These are phyloP conservation scores for Sphenodon punctatus DNA, from an alignment of 2,797 vertebrate species.

Conservation along the genomic window DNA sequence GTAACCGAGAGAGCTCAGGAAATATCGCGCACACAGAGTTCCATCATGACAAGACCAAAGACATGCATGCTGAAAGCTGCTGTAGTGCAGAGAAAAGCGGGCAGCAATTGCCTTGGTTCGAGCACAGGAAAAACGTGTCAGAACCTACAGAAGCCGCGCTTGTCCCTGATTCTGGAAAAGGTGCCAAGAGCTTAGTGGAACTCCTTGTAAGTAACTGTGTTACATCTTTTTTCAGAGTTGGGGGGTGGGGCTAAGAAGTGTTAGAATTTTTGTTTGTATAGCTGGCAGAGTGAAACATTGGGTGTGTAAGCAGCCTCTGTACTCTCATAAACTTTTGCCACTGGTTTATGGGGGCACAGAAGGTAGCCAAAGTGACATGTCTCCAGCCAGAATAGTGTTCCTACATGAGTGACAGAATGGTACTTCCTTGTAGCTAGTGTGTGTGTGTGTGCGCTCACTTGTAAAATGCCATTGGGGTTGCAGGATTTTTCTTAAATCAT, in stretches of 20 bases:
- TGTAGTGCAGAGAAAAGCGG: constrained; percentile 79
- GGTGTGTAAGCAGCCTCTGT: too few species aligned
- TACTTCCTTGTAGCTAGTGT: not conserved
- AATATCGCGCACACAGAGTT: constrained; percentile 73
- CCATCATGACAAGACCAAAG: constrained; percentile 87
- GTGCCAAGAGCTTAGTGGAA: constrained; percentile 88
- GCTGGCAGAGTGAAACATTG: too few species aligned
- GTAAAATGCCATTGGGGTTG: not conserved
- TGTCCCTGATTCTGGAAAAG: constrained; percentile 76
- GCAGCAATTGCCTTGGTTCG: constrained; percentile 84
- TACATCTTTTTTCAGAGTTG: too few species aligned
- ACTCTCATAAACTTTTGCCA: too few species aligned
- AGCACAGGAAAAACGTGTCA: constrained; percentile 76
- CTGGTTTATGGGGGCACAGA: too few species aligned
- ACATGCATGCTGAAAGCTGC: constrained; percentile 79
- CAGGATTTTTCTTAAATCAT: not conserved
- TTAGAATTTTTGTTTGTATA: too few species aligned
- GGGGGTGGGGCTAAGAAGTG: too few species aligned
- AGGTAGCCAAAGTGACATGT: too few species aligned
- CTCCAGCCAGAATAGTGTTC: too few species aligned
- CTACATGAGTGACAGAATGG: not conserved
- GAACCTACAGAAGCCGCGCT: constrained; percentile 75
- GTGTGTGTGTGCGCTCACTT: constrained; percentile 2
- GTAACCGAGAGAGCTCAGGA: constrained; percentile 75
- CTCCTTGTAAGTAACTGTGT: constrained; percentile 87